Percentiles rank a stretch among this genome's conserved stretches.
These are phyloP conservation scores for Chinchilla lanigera DNA, from an alignment of 2,113 vertebrate genomes.

Conservation along the genomic window DNA sequence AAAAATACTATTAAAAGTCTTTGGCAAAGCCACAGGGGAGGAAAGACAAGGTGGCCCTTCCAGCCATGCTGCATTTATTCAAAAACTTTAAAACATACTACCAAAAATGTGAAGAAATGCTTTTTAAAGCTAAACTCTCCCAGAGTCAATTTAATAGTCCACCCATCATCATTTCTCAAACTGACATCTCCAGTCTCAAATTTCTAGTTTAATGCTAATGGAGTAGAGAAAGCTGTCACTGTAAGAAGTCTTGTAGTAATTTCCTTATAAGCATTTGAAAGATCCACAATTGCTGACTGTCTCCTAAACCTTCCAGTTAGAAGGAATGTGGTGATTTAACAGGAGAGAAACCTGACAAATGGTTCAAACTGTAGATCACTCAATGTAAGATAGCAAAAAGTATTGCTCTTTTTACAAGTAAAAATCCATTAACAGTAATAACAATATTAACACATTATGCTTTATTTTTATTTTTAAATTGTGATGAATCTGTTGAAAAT, in stretches of 20 bases:
- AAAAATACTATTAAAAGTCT: constrained; percentile 88
- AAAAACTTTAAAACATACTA: neutral
- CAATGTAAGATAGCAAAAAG: neutral
- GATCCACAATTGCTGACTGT: neutral
- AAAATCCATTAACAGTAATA: neutral
- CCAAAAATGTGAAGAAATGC: neutral
- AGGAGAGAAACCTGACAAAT: constrained; percentile 28
- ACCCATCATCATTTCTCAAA: neutral
- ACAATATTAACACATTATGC: neutral
- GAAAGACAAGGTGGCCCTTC: constrained; percentile 52
- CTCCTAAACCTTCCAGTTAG: neutral
- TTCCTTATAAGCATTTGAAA: neutral
- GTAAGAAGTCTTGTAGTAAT: neutral
- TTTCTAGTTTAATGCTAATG: neutral
- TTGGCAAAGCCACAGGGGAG: constrained; percentile 88
- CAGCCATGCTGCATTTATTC: neutral
- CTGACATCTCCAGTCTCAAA: neutral
- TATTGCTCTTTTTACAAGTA: neutral
- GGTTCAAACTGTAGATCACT: neutral
- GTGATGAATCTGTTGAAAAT: neutral
- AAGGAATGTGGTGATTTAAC: neutral
- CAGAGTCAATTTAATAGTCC: neutral
- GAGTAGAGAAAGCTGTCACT: neutral
- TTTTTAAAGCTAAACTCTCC: neutral
- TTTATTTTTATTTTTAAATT: constrained; percentile 13